Evolutionary conservation across 2,113 vertebrate genomes (phyloP), one percentile per base, ranked within the genome.

Genomic region (Rafetus swinhoei): DNA sequence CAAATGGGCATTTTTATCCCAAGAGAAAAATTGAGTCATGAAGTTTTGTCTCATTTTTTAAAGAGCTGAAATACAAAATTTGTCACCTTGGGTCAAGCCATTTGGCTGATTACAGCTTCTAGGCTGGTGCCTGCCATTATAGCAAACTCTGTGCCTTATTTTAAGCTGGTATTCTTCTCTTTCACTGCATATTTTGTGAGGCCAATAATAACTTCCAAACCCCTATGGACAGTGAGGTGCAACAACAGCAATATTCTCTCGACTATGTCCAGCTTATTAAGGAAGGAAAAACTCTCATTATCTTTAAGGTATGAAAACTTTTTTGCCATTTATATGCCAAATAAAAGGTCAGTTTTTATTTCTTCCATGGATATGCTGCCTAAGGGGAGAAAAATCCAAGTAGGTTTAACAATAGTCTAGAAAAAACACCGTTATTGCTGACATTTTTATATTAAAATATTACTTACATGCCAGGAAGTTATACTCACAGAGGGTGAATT

Each of bases 341-440:
- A 94, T 29, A 1, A 95, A 95, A 83, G 91, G 92, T 94, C 95
- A 92, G 9, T 92, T 96, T 92, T 84, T 69, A 92, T 74, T 82
- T 88, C 95, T 89, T 92, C 89, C 80, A 2, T 77, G 87, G 87
- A 57, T 94, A 5, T 80, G 93, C 90, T 13, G 0, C 81, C 88
- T 87, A 59, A 84, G 82, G 92, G 88, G 82, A 60, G 45, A 10
- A 84, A 77, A 60, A 60, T 24, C 59, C 85, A 92, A 87, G 84
- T 90, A 94, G 87, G 79, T 90, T 93, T 95, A 87, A 93, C 89
- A 79, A 90, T 87, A 90, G 87, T 86, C 86, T 97, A 81, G 52
- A 96, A 93, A 86, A 93, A 81, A 88, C 60, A 92, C 81, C 93
- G 84, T 90, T 50, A 2, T 45, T 93, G 85, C 84, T 93, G 89